phyloP scores from a whole-genome alignment of 2,113 vertebrate genomes.

The Trematomus loennbergii region DNA sequence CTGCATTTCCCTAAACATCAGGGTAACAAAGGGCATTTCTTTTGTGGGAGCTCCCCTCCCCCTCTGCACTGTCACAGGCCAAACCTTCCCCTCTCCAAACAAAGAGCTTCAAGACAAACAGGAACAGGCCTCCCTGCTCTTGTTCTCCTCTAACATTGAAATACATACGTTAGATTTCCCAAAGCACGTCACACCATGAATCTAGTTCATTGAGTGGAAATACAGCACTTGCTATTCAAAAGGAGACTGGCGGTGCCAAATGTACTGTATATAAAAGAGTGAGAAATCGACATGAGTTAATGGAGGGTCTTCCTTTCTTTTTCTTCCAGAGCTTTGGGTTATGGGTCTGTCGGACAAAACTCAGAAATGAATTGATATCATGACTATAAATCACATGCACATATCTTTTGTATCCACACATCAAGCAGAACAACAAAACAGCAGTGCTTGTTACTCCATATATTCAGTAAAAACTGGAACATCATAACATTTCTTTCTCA shows the following conservation, averaged over 20 bases:
- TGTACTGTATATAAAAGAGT: neutral
- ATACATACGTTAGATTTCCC: neutral
- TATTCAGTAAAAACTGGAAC: neutral
- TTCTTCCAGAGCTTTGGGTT: neutral
- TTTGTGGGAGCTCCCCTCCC: slow-evolving; percentile 65
- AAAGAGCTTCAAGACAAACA: slow-evolving; percentile 67
- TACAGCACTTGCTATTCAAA: neutral
- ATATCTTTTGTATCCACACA: neutral
- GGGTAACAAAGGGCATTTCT: slow-evolving; percentile 74
- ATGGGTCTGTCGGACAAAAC: neutral
- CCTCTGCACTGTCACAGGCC: slow-evolving; percentile 47
- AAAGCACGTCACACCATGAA: neutral
- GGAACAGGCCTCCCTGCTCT: slow-evolving; percentile 26
- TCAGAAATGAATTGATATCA: neutral
- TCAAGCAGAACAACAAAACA: neutral
- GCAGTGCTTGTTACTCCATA: neutral
- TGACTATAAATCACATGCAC: neutral
- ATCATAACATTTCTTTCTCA: neutral
- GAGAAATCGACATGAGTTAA: neutral
- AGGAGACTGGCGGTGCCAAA: neutral
- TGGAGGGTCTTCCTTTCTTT: neutral
- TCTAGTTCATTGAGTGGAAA: neutral
- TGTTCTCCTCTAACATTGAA: slow-evolving; percentile 8
- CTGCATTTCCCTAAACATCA: slow-evolving; percentile 70
- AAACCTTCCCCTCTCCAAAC: slow-evolving; percentile 63